Evolutionary conservation across 2,113 vertebrate species (phyloP), one percentile per base, ranked within the genome.

Genomic region (Colistium nudipinnis): DNA sequence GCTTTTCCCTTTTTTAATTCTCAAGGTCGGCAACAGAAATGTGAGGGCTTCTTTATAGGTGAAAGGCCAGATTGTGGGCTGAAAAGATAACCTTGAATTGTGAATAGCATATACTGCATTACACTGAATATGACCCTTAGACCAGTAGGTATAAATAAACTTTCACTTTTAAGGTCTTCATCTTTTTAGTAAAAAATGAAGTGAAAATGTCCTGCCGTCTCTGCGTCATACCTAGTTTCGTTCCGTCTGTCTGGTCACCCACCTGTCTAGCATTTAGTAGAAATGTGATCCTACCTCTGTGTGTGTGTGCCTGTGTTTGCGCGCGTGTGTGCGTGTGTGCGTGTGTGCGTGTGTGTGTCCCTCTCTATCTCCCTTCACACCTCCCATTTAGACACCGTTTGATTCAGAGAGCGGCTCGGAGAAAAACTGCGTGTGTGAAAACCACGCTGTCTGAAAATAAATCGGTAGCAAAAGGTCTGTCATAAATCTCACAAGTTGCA

Each of bases 401-500:
- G 78, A 79, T 81, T 81, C 53, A 70, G 73, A 67, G 69, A 83
- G 61, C 82, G 81, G 81, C 62, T 67, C 71, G 80, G 53, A 78
- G 67, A 59, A 51, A 77, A 77, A 70, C 41, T 80, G 59, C 19
- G 55, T 56, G 59, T 47, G 60, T 36, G 43, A 51, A 64, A 67
- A 62, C 33, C 53, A 60, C 30, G 17, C 60, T 36, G 66, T 74
- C 75, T 79, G 73, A 30, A 85, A 83, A 88, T 82, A 80, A 74
- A 84, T 82, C 8, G 1, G 10, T 22, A 30, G 30, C 16, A 4
- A 78, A 44, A 49, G 22, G 53, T 65, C 53, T 77, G 44, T 70
- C 66, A 62, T 77, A 76, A 81, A 80, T 77, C 49, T 38, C 39
- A 68, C 47, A 17, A 49, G 33, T 62, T 80, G 19, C 57, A 67